These are phyloP conservation scores for Pandion haliaetus DNA, from an alignment of 2,113 vertebrate genomes.

Conservation along the genomic window DNA sequence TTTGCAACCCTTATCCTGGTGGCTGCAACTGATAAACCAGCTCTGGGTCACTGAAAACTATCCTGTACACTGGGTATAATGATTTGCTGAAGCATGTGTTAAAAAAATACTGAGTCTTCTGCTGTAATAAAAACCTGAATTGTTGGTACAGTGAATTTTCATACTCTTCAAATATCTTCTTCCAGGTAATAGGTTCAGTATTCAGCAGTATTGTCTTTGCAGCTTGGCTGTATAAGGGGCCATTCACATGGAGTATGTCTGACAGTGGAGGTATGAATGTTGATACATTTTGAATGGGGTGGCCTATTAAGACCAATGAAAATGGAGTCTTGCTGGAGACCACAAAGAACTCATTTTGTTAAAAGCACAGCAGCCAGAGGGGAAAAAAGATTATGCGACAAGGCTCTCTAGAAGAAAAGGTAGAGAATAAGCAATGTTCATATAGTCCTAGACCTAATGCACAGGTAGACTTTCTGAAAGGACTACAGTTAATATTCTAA, in stretches of 20 bases:
- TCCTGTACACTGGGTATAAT: not conserved
- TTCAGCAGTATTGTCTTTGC: not conserved
- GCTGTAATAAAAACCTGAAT: not conserved
- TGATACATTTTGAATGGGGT: not conserved
- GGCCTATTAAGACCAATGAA: not conserved
- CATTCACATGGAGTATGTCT: not conserved
- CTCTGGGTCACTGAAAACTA: not conserved
- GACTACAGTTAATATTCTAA: not conserved
- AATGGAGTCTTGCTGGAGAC: not conserved
- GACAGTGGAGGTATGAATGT: not conserved
- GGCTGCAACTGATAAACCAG: not conserved
- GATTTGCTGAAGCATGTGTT: not conserved
- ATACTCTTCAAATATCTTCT: not conserved
- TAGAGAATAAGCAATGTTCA: not conserved
- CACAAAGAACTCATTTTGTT: not conserved
- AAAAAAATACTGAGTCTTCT: not conserved
- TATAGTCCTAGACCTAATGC: not conserved
- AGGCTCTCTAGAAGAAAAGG: not conserved
- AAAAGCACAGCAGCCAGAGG: not conserved
- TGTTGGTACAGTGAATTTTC: not conserved
- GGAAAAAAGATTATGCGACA: not conserved
- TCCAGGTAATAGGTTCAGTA: not conserved
- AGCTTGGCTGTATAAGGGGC: not conserved
- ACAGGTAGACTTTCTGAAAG: not conserved
- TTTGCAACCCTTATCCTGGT: not conserved